phyloP scores from a whole-genome alignment of 1,140 invertebrate genomes.

The Drosophila orena region DNA sequence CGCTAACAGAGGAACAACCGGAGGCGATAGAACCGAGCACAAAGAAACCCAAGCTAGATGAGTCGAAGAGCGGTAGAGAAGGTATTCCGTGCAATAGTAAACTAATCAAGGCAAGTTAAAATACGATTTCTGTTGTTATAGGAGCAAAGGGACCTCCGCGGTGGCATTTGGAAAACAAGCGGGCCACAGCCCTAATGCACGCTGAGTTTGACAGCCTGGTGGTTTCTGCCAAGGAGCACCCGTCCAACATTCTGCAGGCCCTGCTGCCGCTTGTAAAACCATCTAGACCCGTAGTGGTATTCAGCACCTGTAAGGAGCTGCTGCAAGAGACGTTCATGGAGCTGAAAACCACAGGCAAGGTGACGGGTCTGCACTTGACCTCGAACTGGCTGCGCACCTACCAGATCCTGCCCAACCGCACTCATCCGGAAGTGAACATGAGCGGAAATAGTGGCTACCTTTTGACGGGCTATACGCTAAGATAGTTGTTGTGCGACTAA shows the following conservation, averaged over 20 bases:
- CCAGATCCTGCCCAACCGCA: conserved; percentile 94
- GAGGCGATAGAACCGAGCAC: conserved; percentile 53
- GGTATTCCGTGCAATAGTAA: background rate
- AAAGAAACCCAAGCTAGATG: conserved; percentile 83
- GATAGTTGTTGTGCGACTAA: conserved; percentile 32
- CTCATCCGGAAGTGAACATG: conserved; percentile 93
- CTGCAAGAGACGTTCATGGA: conserved; percentile 92
- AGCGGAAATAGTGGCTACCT: conserved; percentile 91
- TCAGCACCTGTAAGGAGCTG: conserved; percentile 91
- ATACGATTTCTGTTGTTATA: background rate
- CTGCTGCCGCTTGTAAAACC: conserved; percentile 91
- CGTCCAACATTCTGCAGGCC: conserved; percentile 90
- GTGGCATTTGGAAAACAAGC: conserved; percentile 87
- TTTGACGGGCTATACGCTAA: conserved; percentile 88
- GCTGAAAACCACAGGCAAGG: conserved; percentile 89
- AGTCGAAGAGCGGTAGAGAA: conserved; percentile 22
- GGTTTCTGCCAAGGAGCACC: conserved; percentile 93
- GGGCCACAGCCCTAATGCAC: conserved; percentile 86
- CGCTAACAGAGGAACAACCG: conserved; percentile 55
- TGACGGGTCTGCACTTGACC: conserved; percentile 91
- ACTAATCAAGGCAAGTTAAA: too few relatives aligned
- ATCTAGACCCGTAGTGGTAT: conserved; percentile 94
- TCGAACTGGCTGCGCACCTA: conserved; percentile 95
- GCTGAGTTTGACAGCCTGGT: conserved; percentile 91
- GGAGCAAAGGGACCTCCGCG: conserved; percentile 29